A percentile compares a stretch with the other conserved stretches of the same genome.
phyloP scores from a whole-genome alignment of 2,113 vertebrate species.

The Bostrychus sinensis region DNA sequence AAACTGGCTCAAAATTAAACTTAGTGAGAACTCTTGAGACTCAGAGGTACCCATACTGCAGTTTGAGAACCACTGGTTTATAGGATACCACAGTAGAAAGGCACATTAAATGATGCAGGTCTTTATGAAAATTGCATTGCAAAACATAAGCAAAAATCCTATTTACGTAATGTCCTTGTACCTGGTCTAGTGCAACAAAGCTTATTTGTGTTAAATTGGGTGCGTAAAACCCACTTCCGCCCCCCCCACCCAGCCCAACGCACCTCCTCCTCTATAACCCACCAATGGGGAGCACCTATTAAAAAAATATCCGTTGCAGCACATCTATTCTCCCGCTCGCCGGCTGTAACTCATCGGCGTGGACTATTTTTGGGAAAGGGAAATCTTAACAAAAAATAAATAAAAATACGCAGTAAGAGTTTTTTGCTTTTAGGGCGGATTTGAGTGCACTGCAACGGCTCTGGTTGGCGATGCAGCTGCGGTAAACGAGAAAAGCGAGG shows the following conservation, averaged over 20 bases:
- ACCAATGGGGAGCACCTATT: conserved; percentile 51
- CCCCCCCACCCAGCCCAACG: not conserved
- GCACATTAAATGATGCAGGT: too few relatives aligned
- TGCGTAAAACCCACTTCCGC: conserved; percentile 7
- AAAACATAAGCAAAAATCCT: not conserved
- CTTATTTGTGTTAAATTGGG: not conserved
- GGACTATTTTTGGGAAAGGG: not conserved
- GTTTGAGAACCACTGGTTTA: too few relatives aligned
- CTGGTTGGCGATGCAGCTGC: conserved; percentile 41
- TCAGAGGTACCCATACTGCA: too few relatives aligned
- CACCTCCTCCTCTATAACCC: conserved; percentile 28
- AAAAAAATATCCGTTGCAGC: conserved; percentile 45
- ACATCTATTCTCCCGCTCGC: conserved; percentile 17
- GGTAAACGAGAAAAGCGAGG: conserved; percentile 35
- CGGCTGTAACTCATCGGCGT: conserved; percentile 34
- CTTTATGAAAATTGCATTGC: too few relatives aligned
- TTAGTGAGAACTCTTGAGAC: too few relatives aligned
- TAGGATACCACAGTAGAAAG: too few relatives aligned
- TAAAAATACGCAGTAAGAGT: conserved; percentile 21
- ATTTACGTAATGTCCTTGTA: not conserved
- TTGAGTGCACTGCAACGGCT: not conserved
- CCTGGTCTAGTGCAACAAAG: not conserved
- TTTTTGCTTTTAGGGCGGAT: too few relatives aligned
- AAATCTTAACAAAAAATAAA: too few relatives aligned
- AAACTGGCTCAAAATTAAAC: too few relatives aligned